phyloP scores from a whole-genome alignment of 2,888 invertebrate species.

The Cybosia mesomella region DNA sequence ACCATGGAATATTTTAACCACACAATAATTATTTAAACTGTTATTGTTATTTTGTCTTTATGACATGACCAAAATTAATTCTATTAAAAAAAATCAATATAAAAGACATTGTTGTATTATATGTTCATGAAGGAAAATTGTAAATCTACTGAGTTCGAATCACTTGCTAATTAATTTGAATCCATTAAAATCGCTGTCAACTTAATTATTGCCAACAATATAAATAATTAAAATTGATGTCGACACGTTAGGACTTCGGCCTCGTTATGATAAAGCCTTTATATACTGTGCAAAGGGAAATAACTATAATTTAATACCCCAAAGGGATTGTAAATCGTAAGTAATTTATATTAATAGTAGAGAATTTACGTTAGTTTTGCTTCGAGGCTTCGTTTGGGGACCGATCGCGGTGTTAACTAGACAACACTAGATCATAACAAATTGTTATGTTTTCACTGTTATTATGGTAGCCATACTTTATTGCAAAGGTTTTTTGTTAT shows the following conservation, averaged over 20 bases:
- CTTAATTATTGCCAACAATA: constrained; percentile 61
- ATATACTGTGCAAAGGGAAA: constrained; percentile 67
- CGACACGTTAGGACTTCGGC: constrained; percentile 61
- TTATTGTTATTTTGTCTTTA: too few relatives aligned
- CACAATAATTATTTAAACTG: too few relatives aligned
- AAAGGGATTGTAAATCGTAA: constrained; percentile 80
- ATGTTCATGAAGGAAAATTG: not conserved
- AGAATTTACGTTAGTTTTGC: constrained; percentile 79
- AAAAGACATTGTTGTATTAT: not conserved
- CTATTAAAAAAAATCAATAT: too few relatives aligned
- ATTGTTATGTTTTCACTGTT: constrained; percentile 53
- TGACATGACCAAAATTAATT: too few relatives aligned
- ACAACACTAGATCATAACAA: constrained; percentile 69
- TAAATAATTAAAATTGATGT: constrained; percentile 74
- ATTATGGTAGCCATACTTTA: constrained; percentile 38
- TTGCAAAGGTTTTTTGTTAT: constrained; percentile 23
- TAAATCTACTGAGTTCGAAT: constrained; percentile 24
- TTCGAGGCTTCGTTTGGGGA: constrained; percentile 74
- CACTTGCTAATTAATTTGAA: constrained; percentile 44
- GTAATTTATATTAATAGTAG: constrained; percentile 84
- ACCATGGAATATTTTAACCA: too few relatives aligned
- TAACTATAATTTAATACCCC: constrained; percentile 77
- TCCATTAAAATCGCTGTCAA: constrained; percentile 49
- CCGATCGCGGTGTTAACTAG: constrained; percentile 72
- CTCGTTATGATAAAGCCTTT: constrained; percentile 68